These are phyloP conservation scores for Choreutis nemorana DNA, from an alignment of 2,888 invertebrate genomes.

Conservation along the genomic window DNA sequence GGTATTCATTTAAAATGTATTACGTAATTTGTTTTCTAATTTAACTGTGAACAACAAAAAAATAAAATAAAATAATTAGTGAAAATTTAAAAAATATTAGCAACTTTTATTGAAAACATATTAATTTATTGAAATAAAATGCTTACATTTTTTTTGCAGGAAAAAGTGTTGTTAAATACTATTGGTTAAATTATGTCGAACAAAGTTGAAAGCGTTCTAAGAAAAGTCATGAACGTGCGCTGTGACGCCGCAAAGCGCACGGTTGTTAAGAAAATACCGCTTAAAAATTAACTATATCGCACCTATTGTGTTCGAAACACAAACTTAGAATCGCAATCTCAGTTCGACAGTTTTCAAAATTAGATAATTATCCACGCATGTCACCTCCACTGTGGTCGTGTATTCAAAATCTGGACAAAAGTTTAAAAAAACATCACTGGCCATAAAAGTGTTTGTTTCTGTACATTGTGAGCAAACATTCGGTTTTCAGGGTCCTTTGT, in stretches of 20 bases:
- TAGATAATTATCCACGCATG: constrained; percentile 54
- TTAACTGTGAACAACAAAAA: no score
- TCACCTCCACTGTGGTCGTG: constrained; percentile 52
- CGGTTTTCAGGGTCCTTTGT: constrained; percentile 21
- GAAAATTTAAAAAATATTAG: no score
- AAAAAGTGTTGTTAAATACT: no score
- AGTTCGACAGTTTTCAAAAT: constrained; percentile 28
- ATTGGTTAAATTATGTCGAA: no score
- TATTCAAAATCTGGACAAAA: constrained; percentile 40
- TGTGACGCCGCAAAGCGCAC: constrained; percentile 3
- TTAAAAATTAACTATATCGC: constrained; percentile 1
- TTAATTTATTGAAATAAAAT: no score
- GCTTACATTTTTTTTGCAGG: no score
- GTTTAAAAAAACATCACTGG: constrained; percentile 9
- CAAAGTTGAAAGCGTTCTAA: no score
- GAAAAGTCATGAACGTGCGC: constrained; percentile 9
- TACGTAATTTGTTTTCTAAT: no score
- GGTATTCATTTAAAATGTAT: no score
- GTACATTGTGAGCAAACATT: constrained; percentile 34
- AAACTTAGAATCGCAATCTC: constrained; percentile 16
- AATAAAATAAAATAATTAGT: no score
- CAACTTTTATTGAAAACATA: no score
- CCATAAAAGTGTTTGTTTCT: constrained; percentile 25
- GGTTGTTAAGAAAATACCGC: constrained; percentile 6
- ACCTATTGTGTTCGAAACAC: constrained; percentile 11